phyloP scores from a whole-genome alignment of 2,888 invertebrate genomes.

The Taenaris catops region DNA sequence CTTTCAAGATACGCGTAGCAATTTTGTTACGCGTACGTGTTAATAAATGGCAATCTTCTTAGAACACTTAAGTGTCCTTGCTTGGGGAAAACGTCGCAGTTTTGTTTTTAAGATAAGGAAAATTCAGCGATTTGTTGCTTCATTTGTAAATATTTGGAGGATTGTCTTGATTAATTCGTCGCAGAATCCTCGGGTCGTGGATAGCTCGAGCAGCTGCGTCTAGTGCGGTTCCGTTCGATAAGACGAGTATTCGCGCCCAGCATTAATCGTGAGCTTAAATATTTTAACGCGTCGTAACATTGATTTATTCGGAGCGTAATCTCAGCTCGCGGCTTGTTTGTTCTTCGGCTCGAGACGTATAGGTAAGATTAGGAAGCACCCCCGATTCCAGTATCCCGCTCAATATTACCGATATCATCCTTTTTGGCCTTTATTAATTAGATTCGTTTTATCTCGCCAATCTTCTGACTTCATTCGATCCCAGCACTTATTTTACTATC shows the following conservation, averaged over 20 bases:
- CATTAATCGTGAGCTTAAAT: conserved; percentile 78
- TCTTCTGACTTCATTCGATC: conserved; percentile 9
- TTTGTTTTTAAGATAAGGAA: conserved; percentile 7
- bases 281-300: conserved; percentile 79
- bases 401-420: conserved; percentile 37
- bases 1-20: conserved; percentile 5
- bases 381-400: conserved; percentile 43
- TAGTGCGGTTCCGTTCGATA: conserved; percentile 49
- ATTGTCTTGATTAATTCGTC: conserved; percentile 32
- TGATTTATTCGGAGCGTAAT: conserved; percentile 76
- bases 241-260: conserved; percentile 53
- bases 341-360: conserved; percentile 72
- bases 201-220: conserved; percentile 41
- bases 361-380: conserved; percentile 64
- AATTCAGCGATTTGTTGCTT: conserved; percentile 10
- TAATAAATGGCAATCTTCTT: background rate
- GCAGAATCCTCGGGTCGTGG: conserved; percentile 31
- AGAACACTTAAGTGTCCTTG: background rate
- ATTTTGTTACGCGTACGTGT: background rate
- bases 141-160: conserved; percentile 29
- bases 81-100: background rate
- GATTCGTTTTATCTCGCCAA: conserved; percentile 33
- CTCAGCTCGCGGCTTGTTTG: conserved; percentile 75
- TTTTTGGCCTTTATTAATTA: conserved; percentile 43
- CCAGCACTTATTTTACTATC: conserved; percentile 13